Percentiles rank a stretch among this genome's conserved stretches.
phyloP scores from a whole-genome alignment of 2,113 vertebrate genomes.

The Neolamprologus longior region DNA sequence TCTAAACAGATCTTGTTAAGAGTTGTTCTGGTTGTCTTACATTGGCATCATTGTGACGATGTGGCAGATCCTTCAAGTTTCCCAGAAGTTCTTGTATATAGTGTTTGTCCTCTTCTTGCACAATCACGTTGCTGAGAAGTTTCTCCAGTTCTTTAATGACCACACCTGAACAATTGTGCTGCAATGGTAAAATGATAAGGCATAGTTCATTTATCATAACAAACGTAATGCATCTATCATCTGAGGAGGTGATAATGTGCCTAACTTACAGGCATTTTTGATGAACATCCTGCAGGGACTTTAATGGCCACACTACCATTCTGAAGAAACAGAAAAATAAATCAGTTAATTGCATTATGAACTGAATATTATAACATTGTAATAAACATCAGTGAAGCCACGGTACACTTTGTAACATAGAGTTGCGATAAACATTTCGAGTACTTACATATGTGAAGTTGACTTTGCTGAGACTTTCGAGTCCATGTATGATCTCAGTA shows the following conservation, averaged over 20 bases:
- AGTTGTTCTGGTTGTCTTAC: not conserved
- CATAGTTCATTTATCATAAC: not conserved
- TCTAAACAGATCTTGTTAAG: not conserved
- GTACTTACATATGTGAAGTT: slow-evolving; percentile 27
- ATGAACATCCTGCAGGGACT: not conserved
- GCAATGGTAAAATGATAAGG: not conserved
- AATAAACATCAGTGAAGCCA: not conserved
- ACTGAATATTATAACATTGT: not conserved
- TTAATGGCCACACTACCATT: fast-evolving
- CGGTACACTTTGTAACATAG: not conserved
- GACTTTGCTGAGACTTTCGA: fast-evolving
- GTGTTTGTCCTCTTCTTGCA: fast-evolving
- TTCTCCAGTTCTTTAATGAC: not conserved
- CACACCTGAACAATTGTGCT: not conserved
- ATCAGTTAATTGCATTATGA: not conserved
- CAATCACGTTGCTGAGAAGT: not conserved
- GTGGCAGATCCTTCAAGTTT: fast-evolving
- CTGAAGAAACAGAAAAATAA: not conserved
- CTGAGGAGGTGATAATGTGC: not conserved
- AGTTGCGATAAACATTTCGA: not conserved
- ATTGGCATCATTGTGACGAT: fast-evolving
- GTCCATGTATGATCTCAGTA: fast-evolving
- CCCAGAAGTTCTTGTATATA: fast-evolving
- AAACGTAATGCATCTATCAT: not conserved
- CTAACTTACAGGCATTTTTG: not conserved